These are phyloP conservation scores for Brenthis ino DNA, from an alignment of 2,888 invertebrate species.

Conservation along the genomic window DNA sequence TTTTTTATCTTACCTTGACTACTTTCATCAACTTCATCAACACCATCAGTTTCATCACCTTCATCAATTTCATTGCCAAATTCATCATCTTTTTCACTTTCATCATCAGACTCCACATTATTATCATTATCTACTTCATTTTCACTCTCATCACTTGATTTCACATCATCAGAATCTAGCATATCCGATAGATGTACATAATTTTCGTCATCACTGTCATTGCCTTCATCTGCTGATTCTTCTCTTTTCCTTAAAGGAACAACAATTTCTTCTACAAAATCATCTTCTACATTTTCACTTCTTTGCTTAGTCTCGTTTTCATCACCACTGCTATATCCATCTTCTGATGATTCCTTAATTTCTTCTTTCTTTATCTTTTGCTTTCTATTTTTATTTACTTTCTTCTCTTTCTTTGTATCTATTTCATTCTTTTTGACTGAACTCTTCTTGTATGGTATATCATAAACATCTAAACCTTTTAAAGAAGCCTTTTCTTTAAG, in stretches of 20 bases:
- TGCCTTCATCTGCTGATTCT: slow-evolving; percentile 60
- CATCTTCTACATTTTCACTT: slow-evolving; percentile 47
- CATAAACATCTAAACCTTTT: slow-evolving; percentile 67
- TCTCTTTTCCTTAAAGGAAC: slow-evolving; percentile 62
- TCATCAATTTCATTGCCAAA: slow-evolving; percentile 47
- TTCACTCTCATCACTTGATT: slow-evolving; percentile 48
- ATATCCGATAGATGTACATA: slow-evolving; percentile 69
- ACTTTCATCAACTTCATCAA: slow-evolving; percentile 50
- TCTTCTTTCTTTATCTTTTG: slow-evolving; percentile 39
- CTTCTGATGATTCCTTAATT: slow-evolving; percentile 67
- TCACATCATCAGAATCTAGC: slow-evolving; percentile 65
- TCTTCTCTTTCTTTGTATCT: slow-evolving; percentile 38
- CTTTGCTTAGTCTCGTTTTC: slow-evolving; percentile 40
- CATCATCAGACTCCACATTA: slow-evolving; percentile 41
- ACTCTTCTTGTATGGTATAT: slow-evolving; percentile 66
- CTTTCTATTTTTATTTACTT: slow-evolving; percentile 39
- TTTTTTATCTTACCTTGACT: slow-evolving; percentile 43
- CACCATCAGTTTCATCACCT: slow-evolving; percentile 42
- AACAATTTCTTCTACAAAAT: slow-evolving; percentile 66
- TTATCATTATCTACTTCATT: slow-evolving; percentile 34
- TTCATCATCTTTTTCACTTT: slow-evolving; percentile 43
- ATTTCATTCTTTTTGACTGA: slow-evolving; percentile 52
- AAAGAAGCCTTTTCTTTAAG: slow-evolving; percentile 77
- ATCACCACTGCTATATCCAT: slow-evolving; percentile 66
- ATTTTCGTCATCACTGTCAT: slow-evolving; percentile 67